Evolutionary conservation across 92 coral and sea anemone genomes (phyloP).

Genomic region (Parazoanthus atlanticus): DNA sequence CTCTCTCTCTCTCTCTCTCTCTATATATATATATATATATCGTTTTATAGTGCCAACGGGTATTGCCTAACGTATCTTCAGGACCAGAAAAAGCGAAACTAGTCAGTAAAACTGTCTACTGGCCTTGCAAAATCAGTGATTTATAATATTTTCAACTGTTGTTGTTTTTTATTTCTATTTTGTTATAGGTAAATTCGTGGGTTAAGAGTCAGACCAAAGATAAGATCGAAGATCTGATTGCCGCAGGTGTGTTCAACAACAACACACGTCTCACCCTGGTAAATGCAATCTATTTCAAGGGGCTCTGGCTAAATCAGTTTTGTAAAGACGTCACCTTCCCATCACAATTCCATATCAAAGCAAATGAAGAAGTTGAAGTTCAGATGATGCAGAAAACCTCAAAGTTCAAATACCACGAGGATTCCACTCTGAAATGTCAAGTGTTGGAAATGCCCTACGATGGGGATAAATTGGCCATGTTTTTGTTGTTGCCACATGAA

Average conservation of each 20-base stretch:
- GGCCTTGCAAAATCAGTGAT: not conserved
- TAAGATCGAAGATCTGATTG: constrained; percentile 68
- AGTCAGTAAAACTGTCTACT: not conserved
- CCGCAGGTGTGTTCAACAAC: constrained; percentile 54
- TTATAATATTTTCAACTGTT: too few species aligned
- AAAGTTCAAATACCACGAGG: constrained; percentile 52
- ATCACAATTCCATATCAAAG: constrained; percentile 57
- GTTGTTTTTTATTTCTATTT: too few species aligned
- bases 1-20: too few species aligned
- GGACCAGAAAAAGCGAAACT: too few species aligned
- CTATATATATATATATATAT: too few species aligned
- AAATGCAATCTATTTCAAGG: constrained; percentile 94
- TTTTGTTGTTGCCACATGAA: constrained; percentile 72
- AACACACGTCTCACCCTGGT: constrained; percentile 70
- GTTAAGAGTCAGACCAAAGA: constrained; percentile 78
- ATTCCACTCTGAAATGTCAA: constrained; percentile 58
- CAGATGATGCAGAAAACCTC: constrained; percentile 79
- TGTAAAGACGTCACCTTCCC: constrained; percentile 45
- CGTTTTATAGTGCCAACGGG: too few species aligned
- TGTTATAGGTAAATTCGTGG: constrained; percentile 66
- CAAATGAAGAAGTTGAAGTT: constrained; percentile 50
- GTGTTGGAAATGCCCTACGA: constrained; percentile 76
- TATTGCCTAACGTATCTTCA: too few species aligned
- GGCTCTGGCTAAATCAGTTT: constrained; percentile 81
- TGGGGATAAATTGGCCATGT: constrained; percentile 69